Evolutionary conservation across 2,888 invertebrate species (phyloP), one percentile per base, ranked within the genome.

Genomic region (Drepana falcataria): DNA sequence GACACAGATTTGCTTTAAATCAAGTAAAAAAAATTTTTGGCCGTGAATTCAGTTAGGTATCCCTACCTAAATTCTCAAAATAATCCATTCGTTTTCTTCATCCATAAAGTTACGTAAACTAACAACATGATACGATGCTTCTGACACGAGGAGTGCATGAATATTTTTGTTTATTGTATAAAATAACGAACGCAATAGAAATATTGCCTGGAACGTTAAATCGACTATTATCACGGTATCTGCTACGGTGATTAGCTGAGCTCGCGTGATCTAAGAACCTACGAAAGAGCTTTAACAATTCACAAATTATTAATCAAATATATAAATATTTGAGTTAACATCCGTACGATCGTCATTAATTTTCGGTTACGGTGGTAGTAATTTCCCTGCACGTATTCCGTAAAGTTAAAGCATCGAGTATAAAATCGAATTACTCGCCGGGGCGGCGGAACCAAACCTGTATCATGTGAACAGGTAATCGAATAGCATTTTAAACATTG

Each of bases 351-450:
- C 62, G 77, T 80, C 71, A 85, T 83, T 83, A 83, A 75, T 77
- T 75, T 74, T 80, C 75, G 69, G 81, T 75, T 73, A 79, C 79
- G 85, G 83, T 80, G 68, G 74, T 80, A 80, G 77, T 66, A 68
- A 68, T 82, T 82, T 82, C 75, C 75, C 73, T 74, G 73, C 77
- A 77, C 81, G 76, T 81, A 77, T 75, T 75, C 71, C 68, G 77
- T 79, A 70, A 81, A 21, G 21, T 21, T 21, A 21, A 77, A 73
- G 74, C 73, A 77, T 72, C 71, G 64, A 67, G 77, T 81, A 78
- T 81, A 72, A 77, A 83, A 82, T 82, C 73, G 72, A 75, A 79
- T 81, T 80, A 80, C 72, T 66, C 72, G 71, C 59, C 57, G 60
- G 70, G 67, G 77, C 57, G 60, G 70, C 68, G 77, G 71, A 77